These are phyloP conservation scores for Hozukius guyotensis DNA, from an alignment of 2,797 vertebrate species.

Conservation along the genomic window DNA sequence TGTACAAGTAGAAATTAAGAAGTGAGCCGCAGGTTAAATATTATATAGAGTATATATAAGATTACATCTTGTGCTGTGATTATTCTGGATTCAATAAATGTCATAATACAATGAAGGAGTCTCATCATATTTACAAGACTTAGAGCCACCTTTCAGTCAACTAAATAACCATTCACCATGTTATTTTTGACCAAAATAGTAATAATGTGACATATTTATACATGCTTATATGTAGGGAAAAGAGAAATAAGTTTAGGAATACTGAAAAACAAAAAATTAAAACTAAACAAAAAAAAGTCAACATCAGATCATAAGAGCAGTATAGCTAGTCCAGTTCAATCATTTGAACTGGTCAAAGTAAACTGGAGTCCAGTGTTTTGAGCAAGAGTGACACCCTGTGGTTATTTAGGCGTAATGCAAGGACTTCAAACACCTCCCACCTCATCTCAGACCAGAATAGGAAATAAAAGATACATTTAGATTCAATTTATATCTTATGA, in stretches of 20 bases:
- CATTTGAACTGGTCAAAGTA: background rate
- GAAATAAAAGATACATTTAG: background rate
- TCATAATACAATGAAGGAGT: background rate
- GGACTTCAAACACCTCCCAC: background rate
- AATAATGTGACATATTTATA: background rate
- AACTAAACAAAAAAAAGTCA: background rate
- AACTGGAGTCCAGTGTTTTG: background rate
- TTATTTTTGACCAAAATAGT: background rate
- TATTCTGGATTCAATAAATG: background rate
- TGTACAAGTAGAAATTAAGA: background rate
- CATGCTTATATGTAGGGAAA: background rate
- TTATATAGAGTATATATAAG: background rate
- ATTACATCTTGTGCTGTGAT: background rate
- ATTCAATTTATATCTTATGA: background rate
- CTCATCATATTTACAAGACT: background rate
- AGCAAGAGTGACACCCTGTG: constrained; percentile 65
- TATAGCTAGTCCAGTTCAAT: background rate
- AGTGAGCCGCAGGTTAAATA: constrained; percentile 11
- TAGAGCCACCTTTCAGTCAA: background rate
- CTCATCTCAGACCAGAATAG: background rate
- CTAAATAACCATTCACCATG: background rate
- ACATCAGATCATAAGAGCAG: background rate
- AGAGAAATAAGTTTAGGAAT: background rate
- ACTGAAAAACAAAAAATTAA: background rate
- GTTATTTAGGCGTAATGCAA: constrained; percentile 4